Base-by-base conservation (phyloP, 2,888 invertebrate species). In the Chrysotoxum bicinctum region DNA sequence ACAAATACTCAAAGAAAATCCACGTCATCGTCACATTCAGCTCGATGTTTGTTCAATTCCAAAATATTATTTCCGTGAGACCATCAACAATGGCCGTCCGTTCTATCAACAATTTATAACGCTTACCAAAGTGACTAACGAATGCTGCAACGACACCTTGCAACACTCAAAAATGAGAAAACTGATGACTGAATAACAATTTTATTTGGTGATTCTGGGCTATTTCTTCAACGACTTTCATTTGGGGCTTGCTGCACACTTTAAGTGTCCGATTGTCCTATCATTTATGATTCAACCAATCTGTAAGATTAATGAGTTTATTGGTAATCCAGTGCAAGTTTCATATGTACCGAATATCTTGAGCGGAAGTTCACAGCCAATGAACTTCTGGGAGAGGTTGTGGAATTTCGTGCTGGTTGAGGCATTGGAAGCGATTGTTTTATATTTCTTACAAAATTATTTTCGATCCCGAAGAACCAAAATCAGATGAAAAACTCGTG, bases 191-290 rank as follows among this genome's bases (percentile, higher is more conserved):
- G 48, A 87, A 19, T 76, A 80, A 14, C 9, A 48, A 23, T 87
- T 87, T 35, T 87, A 87, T 64, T 50, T 87, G 62, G 54, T 87
- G 10, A 87, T 87, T 45, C 2, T 83, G 58, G 87, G 86, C 26
- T 88, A 87, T 73, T 87, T 88, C 43, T 52, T 88, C 7, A 88
- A 87, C 56, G 88, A 89, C 1, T 87, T 87, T 43, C 81, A 86
- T 16, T 16, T 89, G 50, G 89, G 89, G 6, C 48, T 89, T 21
- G 88, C 87, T 0, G 88, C 86, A 0, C 88, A 89, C 54, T 89
- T 89, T 64, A 88, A 88, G 43, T 88, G 88, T 69, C 89, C 89
- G 6, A 60, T 87, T 8, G 75, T 89, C 5, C 14, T 89, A 0
- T 84, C 88, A 7, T 87, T 81, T 16, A 77, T 82, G 40, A 64